Base-by-base conservation (phyloP, 2,888 invertebrate species). In the Drosophila paranaensis region DNA sequence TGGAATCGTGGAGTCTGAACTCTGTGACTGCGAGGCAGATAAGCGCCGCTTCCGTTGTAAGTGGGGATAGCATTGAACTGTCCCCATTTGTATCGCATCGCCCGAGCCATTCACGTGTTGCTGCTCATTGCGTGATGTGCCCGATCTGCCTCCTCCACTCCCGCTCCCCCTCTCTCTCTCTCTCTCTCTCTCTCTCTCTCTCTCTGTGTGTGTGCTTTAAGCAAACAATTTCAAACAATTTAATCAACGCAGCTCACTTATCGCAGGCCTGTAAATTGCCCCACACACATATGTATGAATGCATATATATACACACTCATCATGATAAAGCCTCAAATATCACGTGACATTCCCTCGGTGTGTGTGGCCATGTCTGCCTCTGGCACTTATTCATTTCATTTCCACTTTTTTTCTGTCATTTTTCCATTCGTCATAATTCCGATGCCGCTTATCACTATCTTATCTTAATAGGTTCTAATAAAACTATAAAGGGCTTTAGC, bases 221-320 rank as follows among this genome's bases (percentile, higher is more conserved):
- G 73, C 74, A 80, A 71, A 74, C 74, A 75, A 58, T 62, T 79
- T 79, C 74, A 77, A 82, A 74, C 79, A 82, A 78, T 87, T 77
- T 85, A 87, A 85, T 82, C 85, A 73, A 66, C 63, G 37, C 46
- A 61, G 48, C 58, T 27, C 33, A n/a, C 78, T 73, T 83, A 85
- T 86, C 87, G 55, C 25, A 54, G 50, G 11, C 43, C 60, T 42
- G 45, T 74, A 68, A 79, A 86, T 83, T 83, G 79, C 83, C 81
- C 71, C 81, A 79, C 66, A 62, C 51, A 64, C 35, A 55, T 20
- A 20, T 20, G 20, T 20, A 20, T n/a, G 6, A 20, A 27, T 30
- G 1, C 14, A 27, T 46, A 27, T 16, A 37, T 43, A 20, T 33
- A 20, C 10, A 37, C 39, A 20, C 25, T 39, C 20, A 62, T 30